phyloP scores from a whole-genome alignment of 92 coral and sea anemone species.

The Micromussa lordhowensis region DNA sequence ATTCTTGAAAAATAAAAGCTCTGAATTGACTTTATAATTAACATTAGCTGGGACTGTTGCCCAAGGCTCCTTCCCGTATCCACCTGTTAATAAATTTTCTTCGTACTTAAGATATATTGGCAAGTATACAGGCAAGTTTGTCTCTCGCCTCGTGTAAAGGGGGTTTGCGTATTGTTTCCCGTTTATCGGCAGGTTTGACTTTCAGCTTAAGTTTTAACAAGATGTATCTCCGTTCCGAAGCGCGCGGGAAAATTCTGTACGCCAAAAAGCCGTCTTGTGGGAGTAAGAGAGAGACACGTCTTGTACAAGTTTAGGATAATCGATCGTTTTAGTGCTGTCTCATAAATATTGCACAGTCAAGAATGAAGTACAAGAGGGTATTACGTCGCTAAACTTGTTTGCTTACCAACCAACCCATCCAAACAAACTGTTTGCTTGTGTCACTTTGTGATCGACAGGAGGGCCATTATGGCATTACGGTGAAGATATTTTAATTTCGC shows the following conservation, averaged over 20 bases:
- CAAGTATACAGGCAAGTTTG: neutral
- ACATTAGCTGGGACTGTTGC: neutral
- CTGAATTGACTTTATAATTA: neutral
- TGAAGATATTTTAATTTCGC: slow-evolving; percentile 89
- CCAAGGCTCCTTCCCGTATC: neutral
- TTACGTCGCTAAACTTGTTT: slow-evolving; percentile 82
- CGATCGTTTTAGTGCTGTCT: slow-evolving; percentile 10
- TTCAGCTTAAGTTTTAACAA: neutral
- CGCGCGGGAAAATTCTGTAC: neutral
- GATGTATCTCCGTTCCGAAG: neutral
- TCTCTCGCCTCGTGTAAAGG: neutral
- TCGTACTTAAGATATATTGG: slow-evolving; percentile 7
- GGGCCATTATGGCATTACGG: slow-evolving; percentile 87
- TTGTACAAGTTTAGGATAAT: slow-evolving; percentile 13
- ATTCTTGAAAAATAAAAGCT: slow-evolving; percentile 9
- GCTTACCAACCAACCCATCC: slow-evolving; percentile 86
- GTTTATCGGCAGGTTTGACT: neutral
- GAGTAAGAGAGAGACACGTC: neutral
- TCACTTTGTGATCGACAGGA: slow-evolving; percentile 81
- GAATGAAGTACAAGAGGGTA: slow-evolving; percentile 54
- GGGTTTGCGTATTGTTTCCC: neutral
- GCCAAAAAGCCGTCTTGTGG: neutral
- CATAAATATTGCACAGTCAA: slow-evolving; percentile 33
- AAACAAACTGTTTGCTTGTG: slow-evolving; percentile 88
- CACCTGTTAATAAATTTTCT: slow-evolving; percentile 2